phyloP scores from a whole-genome alignment of 2,888 invertebrate genomes.

The Ochropacha duplaris region DNA sequence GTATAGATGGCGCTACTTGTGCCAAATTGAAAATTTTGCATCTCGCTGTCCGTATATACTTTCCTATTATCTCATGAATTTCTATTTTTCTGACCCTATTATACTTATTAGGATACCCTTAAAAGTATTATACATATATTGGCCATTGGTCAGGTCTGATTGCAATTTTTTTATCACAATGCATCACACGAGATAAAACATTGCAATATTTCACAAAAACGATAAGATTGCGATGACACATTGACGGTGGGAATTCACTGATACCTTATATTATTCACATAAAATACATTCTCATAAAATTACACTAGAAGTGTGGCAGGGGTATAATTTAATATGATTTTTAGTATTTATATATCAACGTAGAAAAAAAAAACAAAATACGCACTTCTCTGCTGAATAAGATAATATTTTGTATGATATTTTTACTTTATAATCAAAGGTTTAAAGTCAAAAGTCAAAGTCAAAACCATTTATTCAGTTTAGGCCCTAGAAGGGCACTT shows the following conservation, averaged over 20 bases:
- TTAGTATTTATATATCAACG: too few species aligned
- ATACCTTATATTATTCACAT: neutral
- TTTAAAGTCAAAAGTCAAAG: too few species aligned
- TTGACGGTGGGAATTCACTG: neutral
- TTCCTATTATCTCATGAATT: too few species aligned
- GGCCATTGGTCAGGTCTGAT: neutral
- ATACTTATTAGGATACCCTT: too few species aligned
- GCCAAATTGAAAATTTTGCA: neutral
- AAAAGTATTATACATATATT: neutral
- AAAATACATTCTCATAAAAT: neutral
- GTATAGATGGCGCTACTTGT: neutral
- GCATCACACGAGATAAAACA: neutral
- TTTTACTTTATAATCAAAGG: too few species aligned
- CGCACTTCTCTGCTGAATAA: too few species aligned
- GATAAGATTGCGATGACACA: constrained; percentile 5
- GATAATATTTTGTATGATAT: too few species aligned
- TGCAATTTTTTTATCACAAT: constrained; percentile 1
- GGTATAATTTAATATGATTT: too few species aligned
- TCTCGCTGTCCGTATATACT: neutral
- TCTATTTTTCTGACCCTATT: too few species aligned
- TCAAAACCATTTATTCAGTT: too few species aligned
- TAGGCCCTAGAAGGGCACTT: too few species aligned
- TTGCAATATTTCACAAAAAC: neutral
- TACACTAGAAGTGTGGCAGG: neutral
- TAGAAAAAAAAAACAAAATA: too few species aligned